phyloP scores from a whole-genome alignment of 2,888 invertebrate species.

The Nymphalis polychloros region DNA sequence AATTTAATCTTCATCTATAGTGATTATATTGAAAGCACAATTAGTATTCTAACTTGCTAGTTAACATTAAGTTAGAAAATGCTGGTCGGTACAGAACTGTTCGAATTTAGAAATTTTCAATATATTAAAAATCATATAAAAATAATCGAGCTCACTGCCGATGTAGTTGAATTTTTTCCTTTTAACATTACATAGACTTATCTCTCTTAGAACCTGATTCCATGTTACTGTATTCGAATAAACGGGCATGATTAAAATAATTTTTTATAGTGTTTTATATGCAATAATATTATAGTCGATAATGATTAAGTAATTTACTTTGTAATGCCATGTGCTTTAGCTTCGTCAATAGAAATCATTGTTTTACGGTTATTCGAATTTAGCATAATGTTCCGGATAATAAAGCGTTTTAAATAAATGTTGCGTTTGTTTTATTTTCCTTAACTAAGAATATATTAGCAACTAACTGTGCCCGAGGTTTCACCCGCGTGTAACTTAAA shows the following conservation, averaged over 20 bases:
- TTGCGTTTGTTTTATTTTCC: conserved; percentile 40
- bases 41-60: conserved; percentile 41
- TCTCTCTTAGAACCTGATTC: conserved; percentile 28
- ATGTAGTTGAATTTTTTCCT: conserved; percentile 28
- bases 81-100: conserved; percentile 29
- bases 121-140: conserved; percentile 30
- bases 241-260: conserved; percentile 28
- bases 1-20: conserved; percentile 38
- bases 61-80: conserved; percentile 36
- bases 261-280: conserved; percentile 48
- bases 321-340: conserved; percentile 54
- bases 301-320: conserved; percentile 35
- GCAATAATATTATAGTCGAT: conserved; percentile 42
- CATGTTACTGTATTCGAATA: conserved; percentile 31
- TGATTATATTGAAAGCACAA: conserved; percentile 41
- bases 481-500: background rate
- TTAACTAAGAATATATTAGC: too few species aligned
- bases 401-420: conserved; percentile 59
- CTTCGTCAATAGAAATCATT: conserved; percentile 57
- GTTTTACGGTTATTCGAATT: conserved; percentile 59
- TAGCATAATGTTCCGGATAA: conserved; percentile 66
- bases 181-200: conserved; percentile 21
- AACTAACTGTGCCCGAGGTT: too few species aligned
- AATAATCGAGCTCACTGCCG: conserved; percentile 41
- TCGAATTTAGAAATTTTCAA: conserved; percentile 29